phyloP scores from a whole-genome alignment of 2,113 vertebrate genomes.

The Petromus typicus region DNA sequence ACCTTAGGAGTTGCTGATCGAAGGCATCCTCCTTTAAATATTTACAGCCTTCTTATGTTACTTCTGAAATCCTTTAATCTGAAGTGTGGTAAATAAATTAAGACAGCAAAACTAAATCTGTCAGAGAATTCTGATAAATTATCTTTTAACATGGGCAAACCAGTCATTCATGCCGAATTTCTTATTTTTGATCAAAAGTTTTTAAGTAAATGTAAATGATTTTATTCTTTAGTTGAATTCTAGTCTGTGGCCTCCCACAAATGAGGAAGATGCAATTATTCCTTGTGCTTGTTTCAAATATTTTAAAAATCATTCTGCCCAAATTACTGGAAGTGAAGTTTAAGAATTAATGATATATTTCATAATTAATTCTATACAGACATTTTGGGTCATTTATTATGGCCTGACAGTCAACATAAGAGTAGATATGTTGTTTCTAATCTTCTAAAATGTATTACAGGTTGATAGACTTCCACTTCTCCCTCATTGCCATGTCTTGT shows the following conservation, averaged over 20 bases:
- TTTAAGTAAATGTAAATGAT: conserved; percentile 59
- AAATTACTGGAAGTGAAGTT: not conserved
- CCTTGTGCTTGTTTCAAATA: not conserved
- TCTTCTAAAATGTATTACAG: not conserved
- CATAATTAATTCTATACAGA: not conserved
- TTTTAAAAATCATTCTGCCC: conserved; percentile 23
- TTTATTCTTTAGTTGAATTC: conserved; percentile 63
- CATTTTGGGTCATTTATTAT: not conserved
- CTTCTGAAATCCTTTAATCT: conserved; percentile 59
- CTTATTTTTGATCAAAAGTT: not conserved
- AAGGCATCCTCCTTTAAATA: conserved; percentile 60
- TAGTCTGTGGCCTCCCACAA: conserved; percentile 38
- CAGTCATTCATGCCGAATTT: conserved; percentile 59
- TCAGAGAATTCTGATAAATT: conserved; percentile 42
- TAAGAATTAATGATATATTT: not conserved
- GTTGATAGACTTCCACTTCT: not conserved
- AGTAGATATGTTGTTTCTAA: not conserved
- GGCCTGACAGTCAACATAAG: not conserved
- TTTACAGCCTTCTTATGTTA: conserved; percentile 64
- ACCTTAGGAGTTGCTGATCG: conserved; percentile 62
- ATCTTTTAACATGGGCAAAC: conserved; percentile 55
- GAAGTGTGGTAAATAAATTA: conserved; percentile 71
- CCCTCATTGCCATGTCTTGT: not conserved
- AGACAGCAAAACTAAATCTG: conserved; percentile 48
- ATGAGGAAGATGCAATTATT: not conserved